Conservation (phyloP, 1,140 invertebrate genomes). For the Pinna nobilis region DNA sequence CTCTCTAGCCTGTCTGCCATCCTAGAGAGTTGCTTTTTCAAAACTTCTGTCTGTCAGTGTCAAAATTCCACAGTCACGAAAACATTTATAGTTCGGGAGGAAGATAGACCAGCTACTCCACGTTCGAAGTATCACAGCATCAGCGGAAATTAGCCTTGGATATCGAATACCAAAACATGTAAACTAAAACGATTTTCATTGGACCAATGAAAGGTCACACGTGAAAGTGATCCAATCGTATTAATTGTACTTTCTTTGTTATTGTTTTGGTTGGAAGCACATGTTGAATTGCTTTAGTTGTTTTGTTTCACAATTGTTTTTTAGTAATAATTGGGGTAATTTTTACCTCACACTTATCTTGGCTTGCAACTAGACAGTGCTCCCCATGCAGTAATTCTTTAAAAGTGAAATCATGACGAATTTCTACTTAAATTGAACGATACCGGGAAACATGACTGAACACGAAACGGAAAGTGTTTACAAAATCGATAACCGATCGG, state of each 20-base stretch:
- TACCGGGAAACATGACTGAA: constrained; percentile 20
- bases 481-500: not conserved
- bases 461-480: constrained; percentile 13
- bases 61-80: no score
- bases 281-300: constrained; percentile 3
- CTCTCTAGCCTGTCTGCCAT: no score
- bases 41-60: no score
- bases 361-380: not conserved
- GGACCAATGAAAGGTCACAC: constrained; percentile 12
- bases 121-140: no score
- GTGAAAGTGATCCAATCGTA: constrained; percentile 18
- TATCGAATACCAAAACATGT: no score
- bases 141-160: constrained; percentile 23
- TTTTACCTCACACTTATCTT: no score
- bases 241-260: constrained; percentile 22
- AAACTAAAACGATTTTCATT: not conserved
- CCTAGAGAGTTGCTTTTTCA: no score
- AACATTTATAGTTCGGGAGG: no score
- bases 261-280: constrained; percentile 15
- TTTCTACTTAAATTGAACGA: not conserved
- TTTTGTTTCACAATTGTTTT: not conserved
- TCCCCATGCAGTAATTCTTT: not conserved
- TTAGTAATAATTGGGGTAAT: not conserved
- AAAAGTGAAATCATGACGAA: not conserved
- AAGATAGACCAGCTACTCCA: no score